A percentile compares a stretch with the other conserved stretches of the same genome.
Conservation (phyloP, 2,888 invertebrate species). For the Dasysyrphus tricinctus region DNA sequence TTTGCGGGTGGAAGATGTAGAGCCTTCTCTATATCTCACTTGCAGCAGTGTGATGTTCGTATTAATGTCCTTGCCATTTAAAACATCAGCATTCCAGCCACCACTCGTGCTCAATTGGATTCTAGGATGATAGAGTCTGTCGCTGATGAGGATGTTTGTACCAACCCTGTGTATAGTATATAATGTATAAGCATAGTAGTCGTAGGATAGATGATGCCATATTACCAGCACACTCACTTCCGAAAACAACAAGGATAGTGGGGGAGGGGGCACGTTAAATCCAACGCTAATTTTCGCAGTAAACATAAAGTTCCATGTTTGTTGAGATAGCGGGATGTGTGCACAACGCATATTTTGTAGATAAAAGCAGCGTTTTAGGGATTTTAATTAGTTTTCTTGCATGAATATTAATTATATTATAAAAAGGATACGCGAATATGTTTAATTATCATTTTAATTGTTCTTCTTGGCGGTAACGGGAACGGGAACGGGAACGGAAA, state of each 20-base stretch:
- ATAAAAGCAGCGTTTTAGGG: slow-evolving; percentile 74
- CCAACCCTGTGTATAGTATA: slow-evolving; percentile 28
- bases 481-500: slow-evolving; percentile 6
- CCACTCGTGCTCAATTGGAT: slow-evolving; percentile 72
- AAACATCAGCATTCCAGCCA: slow-evolving; percentile 74
- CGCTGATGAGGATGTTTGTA: slow-evolving; percentile 69
- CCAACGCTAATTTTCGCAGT: slow-evolving; percentile 75
- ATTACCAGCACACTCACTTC: slow-evolving; percentile 19
- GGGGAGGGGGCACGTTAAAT: slow-evolving; percentile 51
- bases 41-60: slow-evolving; percentile 72
- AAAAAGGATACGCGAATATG: slow-evolving; percentile 75
- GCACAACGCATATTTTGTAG: slow-evolving; percentile 75
- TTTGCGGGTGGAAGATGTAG: slow-evolving; percentile 25
- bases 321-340: slow-evolving; percentile 74
- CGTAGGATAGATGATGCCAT: slow-evolving; percentile 9
- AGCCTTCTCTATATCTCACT: slow-evolving; percentile 66
- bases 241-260: slow-evolving; percentile 1
- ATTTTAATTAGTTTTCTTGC: slow-evolving; percentile 76
- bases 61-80: slow-evolving; percentile 74
- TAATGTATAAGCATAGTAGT: neutral
- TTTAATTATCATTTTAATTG: slow-evolving; percentile 75
- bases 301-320: slow-evolving; percentile 75
- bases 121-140: slow-evolving; percentile 70
- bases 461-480: slow-evolving; percentile 49
- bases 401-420: slow-evolving; percentile 76